Conservation (phyloP, 1,140 invertebrate genomes). For the Acyrthosiphon pisum region DNA sequence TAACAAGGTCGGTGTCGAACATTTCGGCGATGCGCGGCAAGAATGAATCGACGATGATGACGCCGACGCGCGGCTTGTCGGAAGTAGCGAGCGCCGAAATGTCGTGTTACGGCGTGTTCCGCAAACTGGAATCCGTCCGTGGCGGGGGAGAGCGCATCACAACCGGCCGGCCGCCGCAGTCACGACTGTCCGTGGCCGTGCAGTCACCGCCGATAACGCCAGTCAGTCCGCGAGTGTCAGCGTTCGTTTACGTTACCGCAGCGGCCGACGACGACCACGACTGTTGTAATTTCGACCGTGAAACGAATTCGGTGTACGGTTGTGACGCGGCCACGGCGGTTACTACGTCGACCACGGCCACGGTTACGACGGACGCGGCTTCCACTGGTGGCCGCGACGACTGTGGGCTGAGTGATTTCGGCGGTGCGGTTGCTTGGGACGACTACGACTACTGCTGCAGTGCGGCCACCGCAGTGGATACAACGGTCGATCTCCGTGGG, state of each 20-base stretch:
- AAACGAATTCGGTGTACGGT: not conserved
- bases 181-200: not conserved
- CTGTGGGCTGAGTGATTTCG: not conserved
- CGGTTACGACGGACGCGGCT: not conserved
- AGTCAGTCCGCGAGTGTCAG: constrained; percentile 35
- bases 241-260: not conserved
- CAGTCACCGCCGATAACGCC: not conserved
- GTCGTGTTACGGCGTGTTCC: constrained; percentile 52
- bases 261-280: not conserved
- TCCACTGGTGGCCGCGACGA: not conserved
- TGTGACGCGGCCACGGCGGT: not conserved
- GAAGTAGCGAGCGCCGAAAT: constrained; percentile 38
- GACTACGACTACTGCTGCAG: not conserved
- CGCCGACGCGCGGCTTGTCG: not conserved
- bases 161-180: not conserved
- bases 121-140: constrained; percentile 6
- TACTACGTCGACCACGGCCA: not conserved
- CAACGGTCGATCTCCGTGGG: constrained; percentile 48
- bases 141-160: constrained; percentile 5
- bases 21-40: constrained; percentile 32
- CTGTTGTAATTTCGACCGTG: not conserved
- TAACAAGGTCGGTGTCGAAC: constrained; percentile 51
- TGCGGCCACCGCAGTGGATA: not conserved
- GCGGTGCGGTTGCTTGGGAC: not conserved
- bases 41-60: not conserved